A percentile compares a stretch with the other conserved stretches of the same genome.
Conservation (phyloP, 1,140 invertebrate species). For the Anastrepha ludens region DNA sequence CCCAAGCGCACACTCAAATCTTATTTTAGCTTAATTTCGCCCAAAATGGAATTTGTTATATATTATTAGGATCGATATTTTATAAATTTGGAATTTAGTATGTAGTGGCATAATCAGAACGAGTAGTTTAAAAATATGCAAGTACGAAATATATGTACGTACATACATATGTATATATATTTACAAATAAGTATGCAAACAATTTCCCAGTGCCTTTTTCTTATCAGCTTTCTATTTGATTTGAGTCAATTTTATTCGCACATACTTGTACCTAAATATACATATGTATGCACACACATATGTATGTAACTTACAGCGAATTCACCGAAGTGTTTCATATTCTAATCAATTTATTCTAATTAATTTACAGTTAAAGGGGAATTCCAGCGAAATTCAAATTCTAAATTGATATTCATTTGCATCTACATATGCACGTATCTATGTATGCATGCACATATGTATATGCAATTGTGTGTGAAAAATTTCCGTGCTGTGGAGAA, state of each 20-base stretch:
- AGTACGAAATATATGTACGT: background rate
- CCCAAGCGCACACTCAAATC: no score
- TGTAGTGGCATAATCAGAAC: background rate
- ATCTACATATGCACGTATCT: background rate
- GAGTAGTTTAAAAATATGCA: background rate
- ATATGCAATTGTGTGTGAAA: background rate
- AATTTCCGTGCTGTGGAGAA: background rate
- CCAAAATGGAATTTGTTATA: no score
- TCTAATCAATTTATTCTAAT: background rate
- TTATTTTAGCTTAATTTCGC: no score
- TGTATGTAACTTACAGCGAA: constrained; percentile 2
- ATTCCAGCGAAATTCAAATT: background rate
- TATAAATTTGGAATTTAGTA: background rate
- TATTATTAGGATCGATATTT: background rate
- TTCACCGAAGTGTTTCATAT: background rate
- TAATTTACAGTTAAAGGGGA: constrained; percentile 26
- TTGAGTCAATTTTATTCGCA: background rate
- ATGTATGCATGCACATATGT: background rate
- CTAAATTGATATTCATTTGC: constrained; percentile 19
- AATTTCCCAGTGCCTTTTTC: background rate
- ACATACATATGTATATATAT: background rate
- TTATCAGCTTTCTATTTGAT: background rate
- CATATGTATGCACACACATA: background rate
- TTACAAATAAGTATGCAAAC: no score
- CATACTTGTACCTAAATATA: background rate